A percentile compares a stretch with the other conserved stretches of the same genome.
phyloP scores from a whole-genome alignment of 2,797 vertebrate species.

The Galagoides demidoff region DNA sequence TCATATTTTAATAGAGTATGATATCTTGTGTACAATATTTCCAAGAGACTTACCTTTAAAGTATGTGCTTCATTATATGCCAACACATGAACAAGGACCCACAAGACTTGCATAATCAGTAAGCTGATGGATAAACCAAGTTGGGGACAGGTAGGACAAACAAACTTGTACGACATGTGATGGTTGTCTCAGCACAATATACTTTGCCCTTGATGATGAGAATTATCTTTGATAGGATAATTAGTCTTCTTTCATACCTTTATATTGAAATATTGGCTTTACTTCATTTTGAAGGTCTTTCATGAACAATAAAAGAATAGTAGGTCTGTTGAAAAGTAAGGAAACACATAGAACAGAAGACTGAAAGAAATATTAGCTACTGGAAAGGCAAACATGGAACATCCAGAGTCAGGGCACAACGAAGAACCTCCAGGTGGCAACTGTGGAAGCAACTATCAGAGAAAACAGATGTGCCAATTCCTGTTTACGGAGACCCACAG shows the following conservation, averaged over 20 bases:
- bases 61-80: not conserved
- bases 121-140: not conserved
- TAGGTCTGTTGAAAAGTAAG: not conserved
- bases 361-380: not conserved
- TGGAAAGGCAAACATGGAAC: not conserved
- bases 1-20: not conserved
- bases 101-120: not conserved
- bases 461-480: not conserved
- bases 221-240: not conserved
- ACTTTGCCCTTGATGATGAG: not conserved
- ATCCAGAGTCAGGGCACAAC: not conserved
- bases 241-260: not conserved
- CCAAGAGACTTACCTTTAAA: not conserved
- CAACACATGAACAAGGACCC: not conserved
- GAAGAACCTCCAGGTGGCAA: not conserved
- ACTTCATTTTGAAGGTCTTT: constrained; percentile 49
- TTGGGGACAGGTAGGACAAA: not conserved
- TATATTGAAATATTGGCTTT: not conserved
- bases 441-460: not conserved
- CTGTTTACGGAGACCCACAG: not conserved
- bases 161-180: not conserved
- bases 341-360: not conserved
- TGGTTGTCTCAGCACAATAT: not conserved
- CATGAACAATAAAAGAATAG: not conserved
- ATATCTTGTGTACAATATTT: not conserved